Evolutionary conservation across 2,888 invertebrate genomes (phyloP), one percentile per base, ranked within the genome.

Genomic region (Cerceris ruficornis): DNA sequence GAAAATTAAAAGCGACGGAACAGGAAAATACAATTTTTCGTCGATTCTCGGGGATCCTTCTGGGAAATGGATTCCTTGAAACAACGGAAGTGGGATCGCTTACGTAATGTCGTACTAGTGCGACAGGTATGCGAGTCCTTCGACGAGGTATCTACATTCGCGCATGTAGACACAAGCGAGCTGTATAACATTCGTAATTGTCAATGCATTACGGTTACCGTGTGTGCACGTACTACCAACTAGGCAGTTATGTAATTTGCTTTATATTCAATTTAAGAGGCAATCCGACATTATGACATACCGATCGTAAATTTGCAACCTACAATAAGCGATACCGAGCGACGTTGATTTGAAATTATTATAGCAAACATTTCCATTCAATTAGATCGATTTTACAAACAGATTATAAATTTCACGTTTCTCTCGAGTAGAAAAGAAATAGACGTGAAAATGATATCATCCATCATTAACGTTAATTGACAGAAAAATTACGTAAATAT

Each of bases 181-280:
- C 49, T 64, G 61, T 9, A 59, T 61, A 64, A 70, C 65, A 68
- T 64, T 57, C 66, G 42, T 28, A 28, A 28, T 28, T 28, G 28
- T 28, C 28, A 28, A 17, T 57, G 59, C 62, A 49, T 11, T 11
- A 50, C 55, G 66, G 65, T 68, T 75, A 69, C 65, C 61, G n/a
- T 17, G 54, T 50, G 68, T 46, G 58, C 64, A 66, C 66, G 28
- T 50, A 50, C 58, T 64, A 39, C 11, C 17, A 43, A 7, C 75
- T 54, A 41, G 46, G 59, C 60, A 55, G 75, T 83, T 78, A 81
- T 81, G 75, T 75, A 83, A 83, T 83, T 83, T 75, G 73, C 69
- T 83, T 83, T 78, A 83, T 42, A 73, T 57, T 69, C 78, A 43
- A 55, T 78, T 80, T 69, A 81, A 83, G 69, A 71, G 69, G 60